phyloP scores from a whole-genome alignment of 2,888 invertebrate genomes.

The Eupithecia centaureata region DNA sequence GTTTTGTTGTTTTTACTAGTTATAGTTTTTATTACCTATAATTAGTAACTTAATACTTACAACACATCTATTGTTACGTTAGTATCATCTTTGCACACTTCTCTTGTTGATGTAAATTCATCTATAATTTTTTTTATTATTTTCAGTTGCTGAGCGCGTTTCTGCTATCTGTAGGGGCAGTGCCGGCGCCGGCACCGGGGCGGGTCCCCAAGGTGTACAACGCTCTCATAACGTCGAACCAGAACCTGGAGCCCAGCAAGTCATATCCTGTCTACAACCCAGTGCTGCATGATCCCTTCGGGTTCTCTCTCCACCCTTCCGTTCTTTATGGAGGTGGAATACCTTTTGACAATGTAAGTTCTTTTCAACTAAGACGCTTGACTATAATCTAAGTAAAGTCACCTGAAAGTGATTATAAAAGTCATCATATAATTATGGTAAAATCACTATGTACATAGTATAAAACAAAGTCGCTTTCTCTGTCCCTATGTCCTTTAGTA shows the following conservation, averaged over 20 bases:
- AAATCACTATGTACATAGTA: too few relatives aligned
- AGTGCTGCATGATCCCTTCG: constrained; percentile 86
- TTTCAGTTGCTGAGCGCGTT: constrained; percentile 65
- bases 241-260: constrained; percentile 89
- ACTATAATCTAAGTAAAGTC: too few relatives aligned
- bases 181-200: constrained; percentile 76
- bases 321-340: constrained; percentile 68
- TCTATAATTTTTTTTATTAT: neutral
- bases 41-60: too few relatives aligned
- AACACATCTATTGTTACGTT: too few relatives aligned
- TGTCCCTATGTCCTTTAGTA: too few relatives aligned
- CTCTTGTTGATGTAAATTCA: neutral
- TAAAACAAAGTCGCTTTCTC: too few relatives aligned
- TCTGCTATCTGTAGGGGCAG: constrained; percentile 53
- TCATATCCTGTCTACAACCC: constrained; percentile 90
- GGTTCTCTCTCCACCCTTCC: constrained; percentile 71
- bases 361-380: neutral
- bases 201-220: constrained; percentile 91
- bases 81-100: too few relatives aligned
- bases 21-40: too few relatives aligned
- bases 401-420: too few relatives aligned
- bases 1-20: too few relatives aligned
- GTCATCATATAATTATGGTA: too few relatives aligned
- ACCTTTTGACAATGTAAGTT: constrained; percentile 67
- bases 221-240: constrained; percentile 90